phyloP scores from a whole-genome alignment of 2,113 vertebrate species.

The Trematocara stigmaticum region DNA sequence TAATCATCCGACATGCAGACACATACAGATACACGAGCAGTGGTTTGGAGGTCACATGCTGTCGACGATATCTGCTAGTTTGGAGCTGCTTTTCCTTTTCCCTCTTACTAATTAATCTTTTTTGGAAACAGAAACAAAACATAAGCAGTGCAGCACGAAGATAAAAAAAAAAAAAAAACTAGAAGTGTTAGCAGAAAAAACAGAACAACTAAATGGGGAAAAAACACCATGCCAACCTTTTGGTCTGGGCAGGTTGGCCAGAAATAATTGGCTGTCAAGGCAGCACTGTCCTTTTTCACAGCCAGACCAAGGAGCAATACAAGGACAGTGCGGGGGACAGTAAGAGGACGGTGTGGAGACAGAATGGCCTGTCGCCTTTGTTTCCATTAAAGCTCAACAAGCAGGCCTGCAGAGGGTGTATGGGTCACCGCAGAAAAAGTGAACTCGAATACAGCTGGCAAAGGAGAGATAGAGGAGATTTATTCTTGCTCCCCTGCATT shows the following conservation, averaged over 20 bases:
- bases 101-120: conserved; percentile 54
- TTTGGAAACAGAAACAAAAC: conserved; percentile 50
- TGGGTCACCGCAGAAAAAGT: conserved; percentile 17
- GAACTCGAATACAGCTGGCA: background rate
- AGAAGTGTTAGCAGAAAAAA: background rate
- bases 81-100: conserved; percentile 10
- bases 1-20: background rate
- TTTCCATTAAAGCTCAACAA: conserved; percentile 61
- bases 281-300: conserved; percentile 49
- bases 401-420: conserved; percentile 28
- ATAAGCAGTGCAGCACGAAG: conserved; percentile 32
- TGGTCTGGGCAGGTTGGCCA: conserved; percentile 65
- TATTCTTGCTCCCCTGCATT: conserved; percentile 12
- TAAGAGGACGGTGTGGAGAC: conserved; percentile 55
- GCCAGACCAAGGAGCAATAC: conserved; percentile 45
- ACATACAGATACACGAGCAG: background rate
- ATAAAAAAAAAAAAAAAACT: background rate
- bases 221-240: conserved; percentile 47
- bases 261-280: conserved; percentile 74
- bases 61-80: conserved; percentile 23
- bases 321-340: conserved; percentile 57
- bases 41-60: conserved; percentile 20
- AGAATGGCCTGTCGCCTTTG: conserved; percentile 57
- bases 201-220: background rate
- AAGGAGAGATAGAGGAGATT: conserved; percentile 15